These are phyloP conservation scores for Tenebrosternarchus preto DNA, from an alignment of 2,113 vertebrate species.

Conservation along the genomic window DNA sequence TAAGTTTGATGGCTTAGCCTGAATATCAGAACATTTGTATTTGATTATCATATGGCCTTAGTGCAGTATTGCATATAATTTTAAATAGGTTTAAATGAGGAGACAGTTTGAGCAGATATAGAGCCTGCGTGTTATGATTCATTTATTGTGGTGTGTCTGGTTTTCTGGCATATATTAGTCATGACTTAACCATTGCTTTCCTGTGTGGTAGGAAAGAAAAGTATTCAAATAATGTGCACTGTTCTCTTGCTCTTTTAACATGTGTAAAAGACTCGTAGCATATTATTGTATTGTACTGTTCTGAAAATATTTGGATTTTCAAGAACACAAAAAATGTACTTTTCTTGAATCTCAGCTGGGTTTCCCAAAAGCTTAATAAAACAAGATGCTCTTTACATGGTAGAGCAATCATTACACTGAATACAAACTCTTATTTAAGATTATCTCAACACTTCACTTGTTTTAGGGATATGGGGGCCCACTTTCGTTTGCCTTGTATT, in stretches of 20 bases:
- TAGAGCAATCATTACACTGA: no score
- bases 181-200: slow-evolving; percentile 13
- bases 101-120: not conserved
- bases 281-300: not conserved
- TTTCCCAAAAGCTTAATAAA: no score
- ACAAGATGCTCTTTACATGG: no score
- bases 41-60: not conserved
- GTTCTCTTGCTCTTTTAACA: not conserved
- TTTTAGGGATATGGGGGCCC: no score
- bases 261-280: not conserved
- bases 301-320: not conserved
- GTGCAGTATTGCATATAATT: not conserved
- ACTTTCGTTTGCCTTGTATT: not conserved
- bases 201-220: not conserved
- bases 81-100: not conserved
- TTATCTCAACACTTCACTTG: no score
- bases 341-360: no score
- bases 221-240: not conserved
- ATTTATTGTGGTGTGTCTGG: slow-evolving; percentile 1
- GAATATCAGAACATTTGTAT: not conserved
- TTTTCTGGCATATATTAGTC: slow-evolving; percentile 47
- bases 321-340: no score
- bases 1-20: no score
- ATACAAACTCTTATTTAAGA: no score
- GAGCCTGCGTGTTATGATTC: slow-evolving; percentile 15